phyloP scores from a whole-genome alignment of 2,797 vertebrate genomes.

The Malacoctenus gilli region DNA sequence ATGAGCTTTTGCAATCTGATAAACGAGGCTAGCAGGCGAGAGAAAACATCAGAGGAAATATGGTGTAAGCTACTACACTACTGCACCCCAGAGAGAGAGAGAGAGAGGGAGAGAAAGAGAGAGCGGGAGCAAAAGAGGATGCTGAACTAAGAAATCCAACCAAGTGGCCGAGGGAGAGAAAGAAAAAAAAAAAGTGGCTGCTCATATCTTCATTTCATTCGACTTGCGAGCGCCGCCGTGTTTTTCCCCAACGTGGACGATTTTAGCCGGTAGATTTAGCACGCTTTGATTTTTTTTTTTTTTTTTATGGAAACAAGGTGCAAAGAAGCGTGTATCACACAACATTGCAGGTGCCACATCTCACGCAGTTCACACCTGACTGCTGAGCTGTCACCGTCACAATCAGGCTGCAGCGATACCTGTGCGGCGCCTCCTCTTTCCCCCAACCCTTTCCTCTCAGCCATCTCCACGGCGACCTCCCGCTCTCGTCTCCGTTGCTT shows the following conservation, averaged over 20 bases:
- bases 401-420: constrained; percentile 3
- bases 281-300: constrained; percentile 12
- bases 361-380: constrained; percentile 55
- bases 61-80: constrained; percentile 37
- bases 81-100: constrained; percentile 47
- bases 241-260: constrained; percentile 6
- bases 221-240: constrained; percentile 23
- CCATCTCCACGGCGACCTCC: constrained; percentile 4
- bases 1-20: constrained; percentile 48
- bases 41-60: constrained; percentile 51
- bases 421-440: constrained; percentile 8
- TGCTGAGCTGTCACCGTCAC: constrained; percentile 40
- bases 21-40: constrained; percentile 38
- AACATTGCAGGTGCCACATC: constrained; percentile 31
- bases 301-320: constrained; percentile 46
- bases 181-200: too few relatives aligned
- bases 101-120: constrained; percentile 51
- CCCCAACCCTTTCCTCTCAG: not conserved
- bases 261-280: constrained; percentile 25
- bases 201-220: constrained; percentile 18
- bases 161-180: constrained; percentile 20
- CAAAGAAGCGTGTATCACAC: constrained; percentile 31
- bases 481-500: constrained; percentile 7
- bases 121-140: constrained; percentile 47
- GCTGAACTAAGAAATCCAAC: constrained; percentile 36